Percentiles rank a stretch among this genome's conserved stretches.
phyloP scores from a whole-genome alignment of 2,888 invertebrate genomes.

The Hanleya hanleyi region DNA sequence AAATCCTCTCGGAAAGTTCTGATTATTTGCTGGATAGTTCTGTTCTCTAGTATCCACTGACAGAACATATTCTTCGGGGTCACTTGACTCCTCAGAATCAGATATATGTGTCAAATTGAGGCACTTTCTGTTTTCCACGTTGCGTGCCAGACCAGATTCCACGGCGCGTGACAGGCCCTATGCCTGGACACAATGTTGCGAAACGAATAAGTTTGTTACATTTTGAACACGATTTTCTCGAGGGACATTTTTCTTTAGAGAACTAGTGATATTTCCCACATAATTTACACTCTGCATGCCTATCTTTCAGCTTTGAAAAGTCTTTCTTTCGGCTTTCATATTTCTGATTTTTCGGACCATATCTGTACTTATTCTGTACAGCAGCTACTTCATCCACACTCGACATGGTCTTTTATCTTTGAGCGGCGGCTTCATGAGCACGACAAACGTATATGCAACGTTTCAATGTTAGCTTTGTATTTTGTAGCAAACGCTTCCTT shows the following conservation, averaged over 20 bases:
- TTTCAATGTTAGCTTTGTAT: constrained; percentile 18
- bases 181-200: constrained; percentile 1
- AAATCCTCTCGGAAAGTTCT: too few species aligned
- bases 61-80: neutral
- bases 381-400: neutral
- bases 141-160: neutral
- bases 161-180: neutral
- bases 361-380: neutral
- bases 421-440: constrained; percentile 17
- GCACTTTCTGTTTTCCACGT: too few species aligned
- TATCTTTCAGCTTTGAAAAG: neutral
- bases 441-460: constrained; percentile 24
- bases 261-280: constrained; percentile 17
- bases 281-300: constrained; percentile 8
- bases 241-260: constrained; percentile 21
- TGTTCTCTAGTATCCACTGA: neutral
- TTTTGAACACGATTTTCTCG: constrained; percentile 3
- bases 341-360: neutral
- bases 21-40: neutral
- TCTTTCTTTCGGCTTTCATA: neutral
- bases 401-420: neutral
- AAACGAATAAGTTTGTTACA: constrained; percentile 22
- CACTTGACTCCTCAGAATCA: neutral
- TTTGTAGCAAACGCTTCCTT: constrained; percentile 22
- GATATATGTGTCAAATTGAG: neutral